Evolutionary conservation across 1,140 invertebrate genomes (phyloP), one percentile per base, ranked within the genome.

Genomic region (Homarus americanus): DNA sequence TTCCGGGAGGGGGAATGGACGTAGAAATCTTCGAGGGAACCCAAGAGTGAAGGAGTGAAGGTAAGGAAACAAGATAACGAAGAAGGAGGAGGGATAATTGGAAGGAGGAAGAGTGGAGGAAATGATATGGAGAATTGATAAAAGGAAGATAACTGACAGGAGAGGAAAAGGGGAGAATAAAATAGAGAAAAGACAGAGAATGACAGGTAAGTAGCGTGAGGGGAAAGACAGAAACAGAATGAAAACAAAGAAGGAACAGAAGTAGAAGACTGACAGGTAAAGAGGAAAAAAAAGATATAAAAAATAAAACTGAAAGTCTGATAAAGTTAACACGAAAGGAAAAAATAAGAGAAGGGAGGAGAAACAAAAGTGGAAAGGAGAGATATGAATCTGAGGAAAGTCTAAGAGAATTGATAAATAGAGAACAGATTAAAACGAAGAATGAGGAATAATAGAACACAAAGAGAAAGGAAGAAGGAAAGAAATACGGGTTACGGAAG

Each of bases 401-500:
- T 34, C 17, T 4, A 82, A 34, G 44, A 44, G 34, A 20, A 82
- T 63, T 63, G 9, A 24, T 15, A 24, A 63, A 2, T 10, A 15
- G 20, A 2, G 53, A 40, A 75, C 4, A 36, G 0, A 75, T 1
- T 1, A 9, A 36, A 2, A n/a, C 9, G 36, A 4, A 36, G 72
- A 4, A 1, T 38, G 28, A 75, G 10, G 32, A 40, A 34, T 69
- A 34, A 20, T 7, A 15, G 9, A 4, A 79, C 17, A 15, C 17
- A 78, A 9, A 78, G 75, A 38, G 20, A 78, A 34, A 34, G 28
- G 20, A 40, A 44, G 38, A 24, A 24, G 32, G 20, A 80, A 24
- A 80, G 78, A 80, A 28, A 78, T 10, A 44, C 2, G 44, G 78
- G 44, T 41, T 32, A n/a, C 53, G 79, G 28, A 44, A 82, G 44